A percentile compares a stretch with the other conserved stretches of the same genome.
phyloP scores from a whole-genome alignment of 2,888 invertebrate genomes.

The Habroteleia sp. region DNA sequence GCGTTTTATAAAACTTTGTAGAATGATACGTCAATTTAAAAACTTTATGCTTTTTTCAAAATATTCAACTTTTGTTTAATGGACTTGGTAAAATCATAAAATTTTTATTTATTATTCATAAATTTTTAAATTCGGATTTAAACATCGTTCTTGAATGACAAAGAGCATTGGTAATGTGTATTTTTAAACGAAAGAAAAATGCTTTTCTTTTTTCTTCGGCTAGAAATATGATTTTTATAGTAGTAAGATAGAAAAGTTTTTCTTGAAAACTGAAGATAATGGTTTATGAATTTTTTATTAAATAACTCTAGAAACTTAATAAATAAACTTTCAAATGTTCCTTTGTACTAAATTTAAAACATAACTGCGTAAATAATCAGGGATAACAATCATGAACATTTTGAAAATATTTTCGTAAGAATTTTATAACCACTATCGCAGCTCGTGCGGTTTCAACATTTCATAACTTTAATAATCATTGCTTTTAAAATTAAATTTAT shows the following conservation, averaged over 20 bases:
- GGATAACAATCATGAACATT: no score
- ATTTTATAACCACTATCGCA: neutral
- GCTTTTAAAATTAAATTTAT: no score
- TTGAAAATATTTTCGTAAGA: neutral
- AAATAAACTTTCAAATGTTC: neutral
- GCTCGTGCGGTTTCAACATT: no score
- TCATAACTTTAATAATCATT: no score
- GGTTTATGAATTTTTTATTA: neutral
- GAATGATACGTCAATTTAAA: neutral
- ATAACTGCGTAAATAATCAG: no score
- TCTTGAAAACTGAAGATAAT: neutral
- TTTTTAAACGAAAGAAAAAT: no score
- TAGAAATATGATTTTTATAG: no score
- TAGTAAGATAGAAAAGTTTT: neutral
- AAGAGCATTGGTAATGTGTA: neutral
- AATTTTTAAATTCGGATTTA: neutral
- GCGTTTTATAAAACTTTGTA: no score
- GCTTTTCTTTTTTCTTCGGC: no score
- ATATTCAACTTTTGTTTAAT: slow-evolving; percentile 1
- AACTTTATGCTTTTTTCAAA: slow-evolving; percentile 10
- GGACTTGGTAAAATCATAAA: slow-evolving; percentile 5
- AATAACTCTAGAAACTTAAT: slow-evolving; percentile 1
- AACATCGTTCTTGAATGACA: neutral
- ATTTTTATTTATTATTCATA: slow-evolving; percentile 1
- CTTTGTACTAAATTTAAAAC: no score